Evolutionary conservation across 2,888 invertebrate genomes (phyloP).

Genomic region (Cyrtodaria siliqua): DNA sequence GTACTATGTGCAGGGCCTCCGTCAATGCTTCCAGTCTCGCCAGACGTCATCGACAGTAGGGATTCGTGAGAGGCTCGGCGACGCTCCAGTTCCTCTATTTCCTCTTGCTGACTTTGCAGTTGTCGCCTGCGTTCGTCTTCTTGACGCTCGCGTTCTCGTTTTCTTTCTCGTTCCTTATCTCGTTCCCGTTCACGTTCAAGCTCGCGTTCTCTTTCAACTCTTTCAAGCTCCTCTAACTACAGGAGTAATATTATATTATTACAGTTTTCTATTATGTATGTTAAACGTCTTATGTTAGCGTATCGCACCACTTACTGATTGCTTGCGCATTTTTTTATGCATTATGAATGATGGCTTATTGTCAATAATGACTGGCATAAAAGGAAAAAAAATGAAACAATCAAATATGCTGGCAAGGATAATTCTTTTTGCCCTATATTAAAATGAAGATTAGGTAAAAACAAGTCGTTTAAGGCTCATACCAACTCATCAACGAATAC

Average conservation of each 20-base stretch:
- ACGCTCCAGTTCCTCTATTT: constrained; percentile 54
- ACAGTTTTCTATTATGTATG: no score
- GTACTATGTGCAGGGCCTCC: constrained; percentile 44
- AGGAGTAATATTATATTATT: not conserved
- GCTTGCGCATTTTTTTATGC: no score
- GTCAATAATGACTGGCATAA: no score
- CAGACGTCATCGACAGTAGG: constrained; percentile 52
- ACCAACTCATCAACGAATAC: no score
- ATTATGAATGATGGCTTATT: no score
- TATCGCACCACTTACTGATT: no score
- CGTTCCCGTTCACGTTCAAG: constrained; percentile 19
- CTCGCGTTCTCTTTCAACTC: constrained; percentile 55
- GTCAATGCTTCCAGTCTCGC: constrained; percentile 29
- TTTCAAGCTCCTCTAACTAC: constrained; percentile 51
- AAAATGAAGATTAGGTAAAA: no score
- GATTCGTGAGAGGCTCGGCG: constrained; percentile 60
- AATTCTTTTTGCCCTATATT: no score
- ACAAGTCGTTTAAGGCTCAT: no score
- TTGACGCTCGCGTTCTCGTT: constrained; percentile 24
- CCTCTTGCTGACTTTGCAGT: constrained; percentile 54
- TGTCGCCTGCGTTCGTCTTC: constrained; percentile 40
- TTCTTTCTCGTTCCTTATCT: constrained; percentile 14
- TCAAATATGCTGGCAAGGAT: no score
- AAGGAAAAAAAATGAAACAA: no score
- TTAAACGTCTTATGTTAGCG: no score